phyloP scores from a whole-genome alignment of 2,888 invertebrate genomes.

The Apoda limacodes region DNA sequence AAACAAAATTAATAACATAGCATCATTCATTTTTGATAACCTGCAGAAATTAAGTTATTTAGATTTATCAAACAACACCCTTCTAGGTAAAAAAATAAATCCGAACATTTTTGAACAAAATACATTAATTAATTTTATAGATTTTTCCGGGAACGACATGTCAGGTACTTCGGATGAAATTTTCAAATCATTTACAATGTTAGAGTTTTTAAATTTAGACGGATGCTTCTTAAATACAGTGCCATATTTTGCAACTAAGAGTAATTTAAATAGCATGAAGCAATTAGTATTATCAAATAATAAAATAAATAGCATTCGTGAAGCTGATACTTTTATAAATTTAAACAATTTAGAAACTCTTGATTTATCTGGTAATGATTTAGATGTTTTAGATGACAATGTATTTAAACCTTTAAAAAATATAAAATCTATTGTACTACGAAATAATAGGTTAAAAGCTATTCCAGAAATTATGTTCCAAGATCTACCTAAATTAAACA shows the following conservation, averaged over 20 bases:
- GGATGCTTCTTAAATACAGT: constrained; percentile 34
- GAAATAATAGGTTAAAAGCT: constrained; percentile 34
- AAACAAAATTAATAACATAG: constrained; percentile 27
- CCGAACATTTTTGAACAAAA: constrained; percentile 29
- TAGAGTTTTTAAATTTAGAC: constrained; percentile 35
- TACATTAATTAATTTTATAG: constrained; percentile 27
- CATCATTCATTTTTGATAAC: constrained; percentile 33
- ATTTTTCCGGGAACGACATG: constrained; percentile 43
- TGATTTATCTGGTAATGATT: constrained; percentile 36
- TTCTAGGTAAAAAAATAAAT: constrained; percentile 29
- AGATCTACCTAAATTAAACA: constrained; percentile 30
- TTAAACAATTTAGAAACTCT: constrained; percentile 37
- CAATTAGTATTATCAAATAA: constrained; percentile 38
- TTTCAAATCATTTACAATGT: constrained; percentile 25
- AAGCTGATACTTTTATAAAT: constrained; percentile 26
- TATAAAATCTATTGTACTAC: constrained; percentile 34
- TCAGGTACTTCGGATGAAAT: constrained; percentile 26
- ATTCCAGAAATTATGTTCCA: constrained; percentile 38
- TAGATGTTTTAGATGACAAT: constrained; percentile 32
- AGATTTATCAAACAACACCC: constrained; percentile 34
- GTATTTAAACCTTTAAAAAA: constrained; percentile 36
- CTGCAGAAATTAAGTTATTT: constrained; percentile 29
- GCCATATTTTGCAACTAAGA: constrained; percentile 32
- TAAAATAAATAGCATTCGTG: constrained; percentile 29
- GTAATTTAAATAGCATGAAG: constrained; percentile 38